Evolutionary conservation across 2,113 vertebrate species (phyloP), one percentile per base, ranked within the genome.

Genomic region (Hemichromis elongatus): DNA sequence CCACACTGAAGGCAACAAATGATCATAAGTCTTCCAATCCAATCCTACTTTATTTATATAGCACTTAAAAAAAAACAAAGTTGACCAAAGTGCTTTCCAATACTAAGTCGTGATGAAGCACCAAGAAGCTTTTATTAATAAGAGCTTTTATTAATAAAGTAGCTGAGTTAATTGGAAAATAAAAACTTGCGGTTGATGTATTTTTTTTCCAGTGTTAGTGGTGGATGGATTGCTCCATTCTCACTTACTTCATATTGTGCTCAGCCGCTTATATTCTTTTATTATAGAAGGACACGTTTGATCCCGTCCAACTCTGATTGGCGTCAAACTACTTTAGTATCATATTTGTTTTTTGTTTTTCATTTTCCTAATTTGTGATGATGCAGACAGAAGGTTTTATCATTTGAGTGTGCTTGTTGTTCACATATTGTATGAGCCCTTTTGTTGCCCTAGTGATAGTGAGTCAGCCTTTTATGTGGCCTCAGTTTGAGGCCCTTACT

Each of bases 231-330:
- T 80, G 56, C 61, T 85, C 88, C 66, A 89, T 53, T 92, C 54
- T 54, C 12, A 11, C 19, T 80, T 24, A 16, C 35, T 53, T 89
- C 61, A 70, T 63, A 52, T 78, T 3, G 18, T 82, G 63, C 77
- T 79, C 63, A 9, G 45, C 57, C 59, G 1, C 79, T 81, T 80
- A 73, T 85, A 90, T 94, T 90, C 89, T 88, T 92, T 90, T 53
- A 88, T 82, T 66, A 87, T 73, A 19, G 78, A 80, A 88, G 85
- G 87, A 92, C 93, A 68, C 9, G 89, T 93, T 94, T 79, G 83
- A 93, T 93, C 93, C 90, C 91, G 88, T 73, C 93, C 82, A 73
- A 45, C 63, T 45, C 83, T 70, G 42, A 86, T 73, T 90, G 53
- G 26, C 82, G 75, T 88, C 87, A 55, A 40, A 54, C 61, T 50